Evolutionary conservation across 2,888 invertebrate species (phyloP), one percentile per base, ranked within the genome.

Genomic region (Synanthedon myopaeformis): DNA sequence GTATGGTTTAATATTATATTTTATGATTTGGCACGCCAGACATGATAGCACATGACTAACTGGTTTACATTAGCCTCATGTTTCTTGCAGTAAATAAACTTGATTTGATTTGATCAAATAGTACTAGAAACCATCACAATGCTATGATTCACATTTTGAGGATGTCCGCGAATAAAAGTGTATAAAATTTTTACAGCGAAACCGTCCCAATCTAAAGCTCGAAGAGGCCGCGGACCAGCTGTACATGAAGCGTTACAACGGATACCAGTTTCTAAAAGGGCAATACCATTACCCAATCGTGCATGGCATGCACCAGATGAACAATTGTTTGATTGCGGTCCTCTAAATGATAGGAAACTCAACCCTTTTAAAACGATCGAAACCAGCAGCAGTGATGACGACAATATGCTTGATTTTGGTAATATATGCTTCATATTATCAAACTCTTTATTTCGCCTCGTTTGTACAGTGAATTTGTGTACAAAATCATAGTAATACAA

Each of bases 231-330:
- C 1, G 88, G 88, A 11, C 88, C 88, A 0, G 81, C 88, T 10
- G 74, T 89, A 28, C 90, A 90, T 60, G 90, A 90, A 67, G 88
- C 89, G 0, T 64, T 90, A 54, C 90, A 90, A 64, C 89, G 90
- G 88, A 90, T 90, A 89, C 79, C 86, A 51, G 59, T 67, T 56
- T 75, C 67, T 53, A 59, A 67, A 6, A 74, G 69, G 10, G 83
- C 77, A 1, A 54, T 81, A 41, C 74, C 82, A 0, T 56, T 80
- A 42, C 72, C 80, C 2, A 80, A 76, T 51, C 61, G 67, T 19
- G 56, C 70, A 50, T 89, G 89, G 89, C 88, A 88, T 54, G 88
- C 89, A 3, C 89, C 89, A 0, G 88, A 84, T 5, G 79, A 86
- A 17, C 79, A 78, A 12, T 67, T 88, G 54, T 87, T 86, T 57